Conservation (phyloP, 2,113 vertebrate species). For the Lagopus leucura region DNA sequence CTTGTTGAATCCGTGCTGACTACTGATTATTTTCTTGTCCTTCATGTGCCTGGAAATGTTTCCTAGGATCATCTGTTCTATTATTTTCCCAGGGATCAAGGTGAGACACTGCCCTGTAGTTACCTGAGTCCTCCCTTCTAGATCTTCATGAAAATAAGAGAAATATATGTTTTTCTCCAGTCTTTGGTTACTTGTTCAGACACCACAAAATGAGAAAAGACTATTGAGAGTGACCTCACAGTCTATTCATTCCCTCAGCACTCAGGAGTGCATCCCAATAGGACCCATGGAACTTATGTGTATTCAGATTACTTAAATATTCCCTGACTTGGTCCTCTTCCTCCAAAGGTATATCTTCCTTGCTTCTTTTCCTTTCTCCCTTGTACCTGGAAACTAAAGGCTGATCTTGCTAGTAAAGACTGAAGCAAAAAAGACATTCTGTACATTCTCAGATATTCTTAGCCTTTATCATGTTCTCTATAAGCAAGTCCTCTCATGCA, state of each 20-base stretch:
- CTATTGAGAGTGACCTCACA: background rate
- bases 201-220: background rate
- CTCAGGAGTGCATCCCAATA: background rate
- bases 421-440: too few relatives aligned
- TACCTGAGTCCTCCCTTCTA: background rate
- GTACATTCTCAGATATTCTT: too few relatives aligned
- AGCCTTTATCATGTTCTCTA: too few relatives aligned
- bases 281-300: background rate
- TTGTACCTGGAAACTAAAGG: too few relatives aligned
- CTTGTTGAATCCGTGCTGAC: background rate
- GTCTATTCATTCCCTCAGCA: background rate
- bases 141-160: background rate
- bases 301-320: background rate
- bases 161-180: background rate
- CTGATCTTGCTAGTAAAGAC: too few relatives aligned
- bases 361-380: too few relatives aligned
- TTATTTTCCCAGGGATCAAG: background rate
- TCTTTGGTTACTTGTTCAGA: background rate
- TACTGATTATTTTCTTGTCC: too few relatives aligned
- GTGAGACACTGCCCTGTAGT: background rate
- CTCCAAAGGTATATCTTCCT: too few relatives aligned
- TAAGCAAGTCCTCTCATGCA: too few relatives aligned
- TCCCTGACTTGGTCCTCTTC: background rate
- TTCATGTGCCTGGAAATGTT: background rate
- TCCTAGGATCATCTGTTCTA: background rate